Evolutionary conservation across 2,888 invertebrate species (phyloP).

Genomic region (Chymomyza procnemis): DNA sequence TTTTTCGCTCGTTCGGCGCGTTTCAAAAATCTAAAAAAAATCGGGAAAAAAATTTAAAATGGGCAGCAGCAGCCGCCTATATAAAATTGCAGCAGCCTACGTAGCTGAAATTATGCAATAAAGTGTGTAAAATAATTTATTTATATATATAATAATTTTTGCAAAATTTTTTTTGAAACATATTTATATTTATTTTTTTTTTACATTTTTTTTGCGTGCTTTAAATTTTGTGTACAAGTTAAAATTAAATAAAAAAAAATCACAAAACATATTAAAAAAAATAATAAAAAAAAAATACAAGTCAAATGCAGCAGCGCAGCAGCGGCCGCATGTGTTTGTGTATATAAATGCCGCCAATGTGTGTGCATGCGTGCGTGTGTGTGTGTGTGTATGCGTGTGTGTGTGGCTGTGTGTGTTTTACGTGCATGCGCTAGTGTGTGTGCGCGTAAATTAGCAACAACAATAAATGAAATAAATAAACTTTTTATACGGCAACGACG

Average conservation of each 20-base stretch:
- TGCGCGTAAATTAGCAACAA: not conserved
- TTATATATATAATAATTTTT: too few relatives aligned
- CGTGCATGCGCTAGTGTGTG: too few relatives aligned
- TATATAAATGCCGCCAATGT: not conserved
- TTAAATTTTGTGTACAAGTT: too few relatives aligned
- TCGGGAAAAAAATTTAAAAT: constrained; percentile 9
- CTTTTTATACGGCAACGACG: too few relatives aligned
- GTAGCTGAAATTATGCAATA: constrained; percentile 57
- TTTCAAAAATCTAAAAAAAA: constrained; percentile 29
- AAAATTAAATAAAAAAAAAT: constrained; percentile 12
- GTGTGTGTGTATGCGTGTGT: constrained; percentile 3
- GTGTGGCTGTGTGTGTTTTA: too few relatives aligned
- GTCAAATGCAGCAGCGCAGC: constrained; percentile 21
- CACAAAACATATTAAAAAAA: constrained; percentile 27
- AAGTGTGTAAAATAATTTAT: constrained; percentile 45
- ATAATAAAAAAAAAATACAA: constrained; percentile 11
- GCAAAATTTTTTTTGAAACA: constrained; percentile 5
- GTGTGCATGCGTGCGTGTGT: constrained; percentile 11
- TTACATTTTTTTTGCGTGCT: constrained; percentile 17
- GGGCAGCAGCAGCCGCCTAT: constrained; percentile 26
- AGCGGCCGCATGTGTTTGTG: constrained; percentile 1
- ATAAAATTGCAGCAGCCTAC: constrained; percentile 49
- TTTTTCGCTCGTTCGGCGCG: constrained; percentile 51
- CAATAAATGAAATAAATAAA: not conserved
- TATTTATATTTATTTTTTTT: constrained; percentile 22